These are phyloP conservation scores for Apamea sordens DNA, from an alignment of 2,888 invertebrate species.

Conservation along the genomic window DNA sequence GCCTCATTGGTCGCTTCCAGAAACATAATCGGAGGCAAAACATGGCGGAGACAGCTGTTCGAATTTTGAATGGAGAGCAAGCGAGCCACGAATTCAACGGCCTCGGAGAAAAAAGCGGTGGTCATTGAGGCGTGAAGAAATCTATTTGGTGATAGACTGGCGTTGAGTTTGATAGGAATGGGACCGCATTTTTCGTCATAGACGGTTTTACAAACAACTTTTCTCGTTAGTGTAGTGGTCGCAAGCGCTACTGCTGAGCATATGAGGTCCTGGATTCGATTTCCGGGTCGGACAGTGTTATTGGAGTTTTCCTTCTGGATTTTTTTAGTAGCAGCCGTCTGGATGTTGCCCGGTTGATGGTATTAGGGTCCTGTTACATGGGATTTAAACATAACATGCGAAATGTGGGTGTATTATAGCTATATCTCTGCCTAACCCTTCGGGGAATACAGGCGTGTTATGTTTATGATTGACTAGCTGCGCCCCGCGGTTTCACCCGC, in stretches of 20 bases:
- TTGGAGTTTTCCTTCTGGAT: too few relatives aligned
- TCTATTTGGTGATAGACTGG: slow-evolving; percentile 33
- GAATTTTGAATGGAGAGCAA: slow-evolving; percentile 74
- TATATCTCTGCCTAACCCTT: not conserved
- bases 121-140: slow-evolving; percentile 62
- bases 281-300: not conserved
- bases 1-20: slow-evolving; percentile 57
- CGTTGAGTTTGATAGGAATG: slow-evolving; percentile 14
- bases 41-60: slow-evolving; percentile 71
- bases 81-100: slow-evolving; percentile 67
- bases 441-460: not conserved
- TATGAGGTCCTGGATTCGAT: too few relatives aligned
- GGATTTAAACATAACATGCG: too few relatives aligned
- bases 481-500: too few relatives aligned
- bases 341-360: not conserved
- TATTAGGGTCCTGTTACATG: not conserved
- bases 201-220: not conserved
- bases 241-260: not conserved
- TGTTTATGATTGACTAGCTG: not conserved
- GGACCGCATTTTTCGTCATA: not conserved
- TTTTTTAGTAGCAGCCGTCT: not conserved
- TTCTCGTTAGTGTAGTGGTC: not conserved
- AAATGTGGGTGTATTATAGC: too few relatives aligned
- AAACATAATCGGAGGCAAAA: slow-evolving; percentile 42
- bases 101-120: slow-evolving; percentile 65